Evolutionary conservation across 92 coral and sea anemone species (phyloP).

Genomic region (Zoanthus sansibaricus): DNA sequence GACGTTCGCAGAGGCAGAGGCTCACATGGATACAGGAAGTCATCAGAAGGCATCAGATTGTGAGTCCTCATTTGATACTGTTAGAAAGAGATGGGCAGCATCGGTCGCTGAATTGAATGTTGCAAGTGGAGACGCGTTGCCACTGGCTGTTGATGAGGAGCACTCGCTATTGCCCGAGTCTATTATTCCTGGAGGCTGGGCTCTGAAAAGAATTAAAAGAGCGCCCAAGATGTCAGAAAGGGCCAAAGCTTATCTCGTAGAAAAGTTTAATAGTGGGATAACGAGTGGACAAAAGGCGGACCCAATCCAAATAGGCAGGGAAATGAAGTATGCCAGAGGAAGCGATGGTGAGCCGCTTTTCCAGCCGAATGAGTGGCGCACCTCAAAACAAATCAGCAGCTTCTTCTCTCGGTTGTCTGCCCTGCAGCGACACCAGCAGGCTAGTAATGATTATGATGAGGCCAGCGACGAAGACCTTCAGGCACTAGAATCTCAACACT

Average conservation of each 20-base stretch:
- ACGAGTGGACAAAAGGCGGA: constrained; percentile 54
- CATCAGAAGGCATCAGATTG: constrained; percentile 29
- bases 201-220: constrained; percentile 46
- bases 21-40: constrained; percentile 51
- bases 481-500: constrained; percentile 45
- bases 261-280: constrained; percentile 50
- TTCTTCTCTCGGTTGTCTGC: constrained; percentile 53
- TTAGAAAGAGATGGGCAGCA: constrained; percentile 40
- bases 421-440: constrained; percentile 47
- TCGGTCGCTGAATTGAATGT: constrained; percentile 45
- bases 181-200: constrained; percentile 53
- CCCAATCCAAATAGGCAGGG: constrained; percentile 52
- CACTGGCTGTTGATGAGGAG: constrained; percentile 35
- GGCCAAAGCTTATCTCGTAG: constrained; percentile 49
- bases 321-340: constrained; percentile 48
- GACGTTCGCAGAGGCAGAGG: constrained; percentile 50
- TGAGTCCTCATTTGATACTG: constrained; percentile 42
- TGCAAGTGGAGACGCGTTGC: constrained; percentile 40
- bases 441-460: constrained; percentile 40
- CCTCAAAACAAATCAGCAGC: constrained; percentile 55
- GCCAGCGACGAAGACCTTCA: constrained; percentile 39
- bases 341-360: constrained; percentile 49
- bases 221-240: constrained; percentile 23
- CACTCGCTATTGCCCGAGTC: constrained; percentile 21
- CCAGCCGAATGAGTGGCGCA: constrained; percentile 53